Conservation (phyloP, 2,113 vertebrate genomes). For the Salminus brasiliensis region DNA sequence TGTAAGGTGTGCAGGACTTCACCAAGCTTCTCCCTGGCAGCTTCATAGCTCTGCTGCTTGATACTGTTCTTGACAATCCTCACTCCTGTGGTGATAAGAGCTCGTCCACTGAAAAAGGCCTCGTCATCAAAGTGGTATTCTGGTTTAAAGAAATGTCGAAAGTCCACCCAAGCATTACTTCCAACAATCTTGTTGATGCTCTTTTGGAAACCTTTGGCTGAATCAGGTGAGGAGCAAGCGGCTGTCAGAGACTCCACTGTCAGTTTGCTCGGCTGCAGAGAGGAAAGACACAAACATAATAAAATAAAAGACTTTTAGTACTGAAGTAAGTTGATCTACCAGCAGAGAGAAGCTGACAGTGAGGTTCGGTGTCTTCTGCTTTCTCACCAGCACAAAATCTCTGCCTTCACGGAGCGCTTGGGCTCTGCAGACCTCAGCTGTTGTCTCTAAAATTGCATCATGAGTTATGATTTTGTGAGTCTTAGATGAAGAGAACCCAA, state of each 20-base stretch:
- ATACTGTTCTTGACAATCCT: background rate
- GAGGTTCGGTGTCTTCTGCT: no score
- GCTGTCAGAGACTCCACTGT: conserved; percentile 13
- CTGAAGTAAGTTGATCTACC: background rate
- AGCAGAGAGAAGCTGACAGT: no score
- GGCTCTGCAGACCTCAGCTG: background rate
- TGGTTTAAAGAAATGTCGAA: background rate
- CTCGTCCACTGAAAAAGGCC: background rate
- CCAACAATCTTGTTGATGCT: background rate
- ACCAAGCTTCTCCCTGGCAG: conserved; percentile 12
- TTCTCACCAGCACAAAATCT: background rate
- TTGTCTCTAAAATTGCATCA: conserved; percentile 12
- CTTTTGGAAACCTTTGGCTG: conserved; percentile 25
- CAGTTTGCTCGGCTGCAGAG: background rate
- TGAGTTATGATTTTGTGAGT: conserved; percentile 20
- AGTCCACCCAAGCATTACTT: conserved; percentile 7
- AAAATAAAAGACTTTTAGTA: no score
- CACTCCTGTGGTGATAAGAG: conserved; percentile 5
- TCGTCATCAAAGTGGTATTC: conserved; percentile 30
- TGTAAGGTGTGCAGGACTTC: conserved; percentile 22
- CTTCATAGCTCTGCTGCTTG: background rate
- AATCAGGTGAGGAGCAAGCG: conserved; percentile 17
- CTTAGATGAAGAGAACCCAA: background rate
- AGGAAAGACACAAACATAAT: no score
- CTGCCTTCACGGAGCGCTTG: background rate